Evolutionary conservation across 2,797 vertebrate genomes (phyloP).

Genomic region (Sarcoramphus papa): DNA sequence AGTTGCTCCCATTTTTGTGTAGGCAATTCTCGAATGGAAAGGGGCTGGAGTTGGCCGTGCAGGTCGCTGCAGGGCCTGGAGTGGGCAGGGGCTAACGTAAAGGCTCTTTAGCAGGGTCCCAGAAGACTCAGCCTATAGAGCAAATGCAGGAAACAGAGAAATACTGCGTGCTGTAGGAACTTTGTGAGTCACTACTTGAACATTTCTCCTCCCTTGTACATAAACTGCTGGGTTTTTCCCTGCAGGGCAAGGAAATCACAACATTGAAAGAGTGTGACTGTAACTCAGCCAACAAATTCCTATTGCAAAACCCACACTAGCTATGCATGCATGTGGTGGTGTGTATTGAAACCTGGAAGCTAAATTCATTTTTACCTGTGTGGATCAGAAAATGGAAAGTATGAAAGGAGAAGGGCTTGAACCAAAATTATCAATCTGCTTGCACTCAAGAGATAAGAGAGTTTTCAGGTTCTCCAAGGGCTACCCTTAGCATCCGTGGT

Average conservation of each 20-base stretch:
- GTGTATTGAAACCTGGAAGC: neutral
- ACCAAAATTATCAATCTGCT: neutral
- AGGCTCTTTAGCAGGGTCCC: neutral
- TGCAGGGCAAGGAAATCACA: neutral
- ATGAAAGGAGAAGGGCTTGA: neutral
- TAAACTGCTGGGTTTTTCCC: neutral
- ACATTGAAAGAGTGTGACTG: neutral
- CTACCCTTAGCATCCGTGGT: neutral
- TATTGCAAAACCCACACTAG: neutral
- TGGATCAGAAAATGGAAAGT: neutral
- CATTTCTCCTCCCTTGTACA: neutral
- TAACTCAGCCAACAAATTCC: neutral
- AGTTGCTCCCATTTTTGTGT: neutral
- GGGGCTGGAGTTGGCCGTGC: neutral
- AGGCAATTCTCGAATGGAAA: neutral
- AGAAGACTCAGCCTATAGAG: neutral
- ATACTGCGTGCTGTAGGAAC: neutral
- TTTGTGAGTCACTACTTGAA: neutral
- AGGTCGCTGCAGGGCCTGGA: neutral
- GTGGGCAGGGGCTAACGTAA: neutral
- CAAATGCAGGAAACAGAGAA: neutral
- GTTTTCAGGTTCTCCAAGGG: neutral
- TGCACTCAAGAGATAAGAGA: neutral
- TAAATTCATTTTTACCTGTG: neutral
- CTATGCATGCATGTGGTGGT: fast-evolving